These are phyloP conservation scores for Puffinus mauretanicus DNA, from an alignment of 2,113 vertebrate species.

Conservation along the genomic window DNA sequence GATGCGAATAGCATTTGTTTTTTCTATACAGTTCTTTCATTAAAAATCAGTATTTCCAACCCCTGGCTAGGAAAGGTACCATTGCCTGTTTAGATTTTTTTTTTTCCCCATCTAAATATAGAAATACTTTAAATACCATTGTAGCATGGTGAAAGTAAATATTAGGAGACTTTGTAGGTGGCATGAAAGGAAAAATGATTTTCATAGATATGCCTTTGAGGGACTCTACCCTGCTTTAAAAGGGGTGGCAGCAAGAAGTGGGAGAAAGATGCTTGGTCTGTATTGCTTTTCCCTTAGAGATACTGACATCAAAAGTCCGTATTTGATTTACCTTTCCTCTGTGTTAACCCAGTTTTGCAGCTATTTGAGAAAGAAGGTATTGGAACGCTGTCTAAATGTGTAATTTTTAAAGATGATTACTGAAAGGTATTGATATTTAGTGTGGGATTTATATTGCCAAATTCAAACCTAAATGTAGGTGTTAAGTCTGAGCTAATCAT, in stretches of 20 bases:
- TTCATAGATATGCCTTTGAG: neutral
- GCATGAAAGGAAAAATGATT: neutral
- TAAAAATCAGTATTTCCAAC: neutral
- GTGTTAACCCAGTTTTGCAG: neutral
- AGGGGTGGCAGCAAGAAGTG: neutral
- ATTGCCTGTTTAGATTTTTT: neutral
- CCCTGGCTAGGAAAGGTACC: neutral
- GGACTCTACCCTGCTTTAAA: neutral
- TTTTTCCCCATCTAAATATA: neutral
- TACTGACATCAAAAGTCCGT: neutral
- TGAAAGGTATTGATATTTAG: neutral
- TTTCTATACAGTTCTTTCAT: neutral
- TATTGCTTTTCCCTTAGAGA: neutral
- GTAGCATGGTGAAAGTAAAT: neutral
- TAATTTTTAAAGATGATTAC: neutral
- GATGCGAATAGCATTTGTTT: neutral
- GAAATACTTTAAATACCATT: neutral
- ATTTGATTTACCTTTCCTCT: neutral
- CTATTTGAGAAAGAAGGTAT: neutral
- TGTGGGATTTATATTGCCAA: slow-evolving; percentile 28
- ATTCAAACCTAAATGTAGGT: slow-evolving; percentile 32
- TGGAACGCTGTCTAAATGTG: neutral
- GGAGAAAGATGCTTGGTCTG: neutral
- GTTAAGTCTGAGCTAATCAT: slow-evolving; percentile 18
- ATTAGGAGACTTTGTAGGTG: slow-evolving; percentile 11